Percentiles rank a stretch among this genome's conserved stretches.
Conservation (phyloP, 2,888 invertebrate species). For the Oscheius sp. region DNA sequence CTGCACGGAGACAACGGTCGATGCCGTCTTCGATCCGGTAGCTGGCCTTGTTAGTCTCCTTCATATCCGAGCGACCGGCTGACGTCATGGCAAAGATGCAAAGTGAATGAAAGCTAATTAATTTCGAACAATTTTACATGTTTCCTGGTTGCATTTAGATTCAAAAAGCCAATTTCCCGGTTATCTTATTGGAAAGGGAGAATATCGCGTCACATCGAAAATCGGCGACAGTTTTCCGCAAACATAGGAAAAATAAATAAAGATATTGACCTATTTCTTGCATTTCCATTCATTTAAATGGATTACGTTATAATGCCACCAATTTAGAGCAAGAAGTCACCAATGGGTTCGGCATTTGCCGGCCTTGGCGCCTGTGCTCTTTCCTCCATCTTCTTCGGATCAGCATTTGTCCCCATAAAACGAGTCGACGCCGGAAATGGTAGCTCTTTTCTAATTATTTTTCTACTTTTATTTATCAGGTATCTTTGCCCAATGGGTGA, state of each 20-base stretch:
- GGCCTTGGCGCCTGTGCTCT: slow-evolving; percentile 74
- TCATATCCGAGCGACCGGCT: too few species aligned
- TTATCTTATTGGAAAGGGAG: too few species aligned
- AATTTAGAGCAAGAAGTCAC: background rate
- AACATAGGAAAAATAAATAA: background rate
- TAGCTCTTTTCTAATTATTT: slow-evolving; percentile 11
- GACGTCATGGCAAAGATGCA: too few species aligned
- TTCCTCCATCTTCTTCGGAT: slow-evolving; percentile 75
- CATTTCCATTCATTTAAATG: background rate
- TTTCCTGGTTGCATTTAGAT: too few species aligned
- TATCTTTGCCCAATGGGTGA: slow-evolving; percentile 76
- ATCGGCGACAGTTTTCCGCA: background rate
- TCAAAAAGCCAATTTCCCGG: too few species aligned
- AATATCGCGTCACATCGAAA: too few species aligned
- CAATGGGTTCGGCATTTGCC: slow-evolving; percentile 39
- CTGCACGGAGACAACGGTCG: slow-evolving; percentile 10
- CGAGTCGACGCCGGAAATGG: slow-evolving; percentile 75
- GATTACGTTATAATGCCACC: background rate
- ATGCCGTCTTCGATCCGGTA: background rate
- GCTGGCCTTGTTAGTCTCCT: background rate
- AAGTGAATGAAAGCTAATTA: too few species aligned
- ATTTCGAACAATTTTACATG: too few species aligned
- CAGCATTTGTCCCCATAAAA: slow-evolving; percentile 76
- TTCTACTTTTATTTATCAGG: slow-evolving; percentile 67
- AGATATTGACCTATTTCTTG: background rate